Evolutionary conservation across 2,888 invertebrate species (phyloP).

Genomic region (Thysanoteuthis rhombus): DNA sequence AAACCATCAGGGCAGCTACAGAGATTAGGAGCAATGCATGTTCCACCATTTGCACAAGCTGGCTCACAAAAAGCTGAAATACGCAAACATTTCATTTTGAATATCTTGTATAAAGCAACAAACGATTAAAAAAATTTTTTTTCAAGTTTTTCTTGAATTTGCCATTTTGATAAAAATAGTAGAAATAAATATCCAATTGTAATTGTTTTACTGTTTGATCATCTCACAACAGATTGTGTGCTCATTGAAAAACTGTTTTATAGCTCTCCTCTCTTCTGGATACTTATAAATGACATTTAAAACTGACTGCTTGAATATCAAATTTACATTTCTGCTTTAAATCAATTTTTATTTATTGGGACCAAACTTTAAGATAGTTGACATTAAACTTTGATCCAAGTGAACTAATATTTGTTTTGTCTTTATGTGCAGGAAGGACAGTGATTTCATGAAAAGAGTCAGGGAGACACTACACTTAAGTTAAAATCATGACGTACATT

Average conservation of each 20-base stretch:
- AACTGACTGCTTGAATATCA: neutral
- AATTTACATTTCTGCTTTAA: neutral
- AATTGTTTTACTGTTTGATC: neutral
- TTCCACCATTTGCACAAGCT: conserved; percentile 16
- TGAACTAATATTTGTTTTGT: neutral
- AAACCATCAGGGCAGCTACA: neutral
- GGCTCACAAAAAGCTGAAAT: neutral
- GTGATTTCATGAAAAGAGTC: neutral
- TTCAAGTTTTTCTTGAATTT: neutral
- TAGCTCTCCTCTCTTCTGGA: neutral
- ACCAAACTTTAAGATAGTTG: neutral
- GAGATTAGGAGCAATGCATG: neutral
- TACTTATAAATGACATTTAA: neutral
- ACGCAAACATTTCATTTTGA: neutral
- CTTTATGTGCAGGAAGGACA: neutral
- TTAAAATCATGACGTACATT: neutral
- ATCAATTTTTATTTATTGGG: neutral
- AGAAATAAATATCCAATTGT: neutral
- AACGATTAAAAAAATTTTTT: neutral
- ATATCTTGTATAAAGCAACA: neutral
- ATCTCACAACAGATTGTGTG: neutral
- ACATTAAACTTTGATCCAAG: neutral
- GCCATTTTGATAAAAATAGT: neutral
- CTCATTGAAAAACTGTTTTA: neutral
- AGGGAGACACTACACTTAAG: neutral